Evolutionary conservation across 2,888 invertebrate species (phyloP).

Genomic region (Nematopogon swammerdamellus): DNA sequence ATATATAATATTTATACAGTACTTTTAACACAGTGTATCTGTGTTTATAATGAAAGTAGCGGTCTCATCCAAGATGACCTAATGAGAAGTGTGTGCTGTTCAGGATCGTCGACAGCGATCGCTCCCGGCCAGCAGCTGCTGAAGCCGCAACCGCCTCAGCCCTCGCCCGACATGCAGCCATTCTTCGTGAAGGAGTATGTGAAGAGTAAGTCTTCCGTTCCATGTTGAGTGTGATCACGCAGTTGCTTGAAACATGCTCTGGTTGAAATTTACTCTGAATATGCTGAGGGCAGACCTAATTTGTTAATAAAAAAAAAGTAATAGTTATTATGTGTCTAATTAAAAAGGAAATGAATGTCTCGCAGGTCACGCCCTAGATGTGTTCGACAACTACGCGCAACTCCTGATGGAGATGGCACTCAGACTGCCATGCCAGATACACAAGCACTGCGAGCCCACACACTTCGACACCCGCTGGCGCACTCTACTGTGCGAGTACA

Average conservation of each 20-base stretch:
- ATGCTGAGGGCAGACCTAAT: too few species aligned
- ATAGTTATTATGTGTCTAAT: neutral
- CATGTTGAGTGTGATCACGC: too few species aligned
- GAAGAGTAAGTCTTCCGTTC: slow-evolving; percentile 52
- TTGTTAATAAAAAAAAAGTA: too few species aligned
- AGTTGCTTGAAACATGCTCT: too few species aligned
- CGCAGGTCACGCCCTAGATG: slow-evolving; percentile 79
- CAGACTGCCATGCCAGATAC: slow-evolving; percentile 90
- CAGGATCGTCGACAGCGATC: slow-evolving; percentile 8
- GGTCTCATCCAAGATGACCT: too few species aligned
- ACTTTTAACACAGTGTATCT: too few species aligned
- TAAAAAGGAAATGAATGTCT: neutral
- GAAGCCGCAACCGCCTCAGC: slow-evolving; percentile 76
- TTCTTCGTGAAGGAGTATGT: slow-evolving; percentile 92
- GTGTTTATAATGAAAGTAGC: too few species aligned
- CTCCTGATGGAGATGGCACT: slow-evolving; percentile 94
- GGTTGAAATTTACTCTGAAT: too few species aligned
- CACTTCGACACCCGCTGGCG: slow-evolving; percentile 69
- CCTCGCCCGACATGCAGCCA: slow-evolving; percentile 92
- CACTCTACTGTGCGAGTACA: slow-evolving; percentile 84
- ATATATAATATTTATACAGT: too few species aligned
- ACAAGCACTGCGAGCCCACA: slow-evolving; percentile 68
- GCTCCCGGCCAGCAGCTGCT: slow-evolving; percentile 66
- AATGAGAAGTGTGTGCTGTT: too few species aligned
- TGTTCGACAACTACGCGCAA: slow-evolving; percentile 92